Percentiles rank a stretch among this genome's conserved stretches.
phyloP scores from a whole-genome alignment of 2,888 invertebrate genomes.

The Apocheima hispidaria region DNA sequence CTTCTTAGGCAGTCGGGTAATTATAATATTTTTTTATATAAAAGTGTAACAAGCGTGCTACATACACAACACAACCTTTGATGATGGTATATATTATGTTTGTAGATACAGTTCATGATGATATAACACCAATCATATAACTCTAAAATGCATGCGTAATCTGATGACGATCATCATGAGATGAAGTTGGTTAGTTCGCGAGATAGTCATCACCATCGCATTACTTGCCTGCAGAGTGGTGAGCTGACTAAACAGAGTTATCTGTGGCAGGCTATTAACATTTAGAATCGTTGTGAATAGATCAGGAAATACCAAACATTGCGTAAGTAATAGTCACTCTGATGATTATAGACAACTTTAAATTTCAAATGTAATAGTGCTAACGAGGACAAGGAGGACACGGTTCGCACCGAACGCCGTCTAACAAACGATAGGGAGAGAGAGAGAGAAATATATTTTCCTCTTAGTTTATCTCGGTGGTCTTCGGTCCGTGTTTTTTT shows the following conservation, averaged over 20 bases:
- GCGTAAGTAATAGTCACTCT: background rate
- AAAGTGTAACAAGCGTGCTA: too few species aligned
- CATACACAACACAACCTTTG: too few species aligned
- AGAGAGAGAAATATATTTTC: too few species aligned
- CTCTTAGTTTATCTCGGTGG: too few species aligned
- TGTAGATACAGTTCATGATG: background rate
- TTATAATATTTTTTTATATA: too few species aligned
- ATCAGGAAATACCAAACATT: constrained; percentile 24
- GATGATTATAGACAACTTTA: background rate
- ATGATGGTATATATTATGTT: background rate
- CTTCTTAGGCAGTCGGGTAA: too few species aligned
- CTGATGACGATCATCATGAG: background rate
- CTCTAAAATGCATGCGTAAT: background rate
- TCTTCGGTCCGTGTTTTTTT: too few species aligned
- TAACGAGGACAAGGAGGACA: too few species aligned
- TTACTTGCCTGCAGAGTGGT: background rate
- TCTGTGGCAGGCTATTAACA: too few species aligned
- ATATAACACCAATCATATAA: background rate
- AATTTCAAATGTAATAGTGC: background rate
- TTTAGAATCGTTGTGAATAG: constrained; percentile 9
- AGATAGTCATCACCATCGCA: background rate
- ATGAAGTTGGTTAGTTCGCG: background rate
- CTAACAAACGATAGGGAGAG: too few species aligned
- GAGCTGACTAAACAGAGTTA: too few species aligned
- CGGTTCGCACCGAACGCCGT: too few species aligned